Conservation (phyloP, 2,113 vertebrate species). For the Menidia beryllina region DNA sequence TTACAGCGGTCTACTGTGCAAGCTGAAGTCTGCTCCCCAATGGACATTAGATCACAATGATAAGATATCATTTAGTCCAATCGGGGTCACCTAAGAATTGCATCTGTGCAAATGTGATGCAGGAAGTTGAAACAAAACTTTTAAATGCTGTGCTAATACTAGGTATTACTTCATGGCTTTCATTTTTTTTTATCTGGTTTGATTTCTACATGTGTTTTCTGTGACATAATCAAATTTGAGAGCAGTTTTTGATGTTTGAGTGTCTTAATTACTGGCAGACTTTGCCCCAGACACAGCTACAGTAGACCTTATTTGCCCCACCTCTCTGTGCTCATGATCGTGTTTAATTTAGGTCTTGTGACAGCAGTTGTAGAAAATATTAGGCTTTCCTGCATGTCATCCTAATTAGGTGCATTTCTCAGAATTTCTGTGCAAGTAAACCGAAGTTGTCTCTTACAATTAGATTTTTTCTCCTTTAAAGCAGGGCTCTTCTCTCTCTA, state of each 20-base stretch:
- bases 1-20: not conserved
- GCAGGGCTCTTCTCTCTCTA: not conserved
- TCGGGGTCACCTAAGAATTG: no score
- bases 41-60: not conserved
- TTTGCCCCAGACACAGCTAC: not conserved
- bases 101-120: no score
- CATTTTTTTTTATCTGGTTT: not conserved
- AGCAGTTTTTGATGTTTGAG: not conserved
- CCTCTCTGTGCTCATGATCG: constrained; percentile 24
- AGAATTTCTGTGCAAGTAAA: not conserved
- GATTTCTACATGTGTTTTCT: not conserved
- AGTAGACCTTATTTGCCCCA: not conserved
- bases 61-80: no score
- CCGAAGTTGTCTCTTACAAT: not conserved
- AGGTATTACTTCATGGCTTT: not conserved
- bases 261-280: not conserved
- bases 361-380: constrained; percentile 26
- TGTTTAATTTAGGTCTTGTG: constrained; percentile 49
- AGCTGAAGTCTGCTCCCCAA: no score
- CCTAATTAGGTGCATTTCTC: not conserved
- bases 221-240: constrained; percentile 5
- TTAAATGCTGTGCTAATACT: not conserved
- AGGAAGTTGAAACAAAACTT: no score
- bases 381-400: constrained; percentile 35
- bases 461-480: not conserved